Evolutionary conservation across 64 coral and sea anemone species (phyloP), one percentile per base, ranked within the genome.

Genomic region (Dendrophyllia cribrosa): DNA sequence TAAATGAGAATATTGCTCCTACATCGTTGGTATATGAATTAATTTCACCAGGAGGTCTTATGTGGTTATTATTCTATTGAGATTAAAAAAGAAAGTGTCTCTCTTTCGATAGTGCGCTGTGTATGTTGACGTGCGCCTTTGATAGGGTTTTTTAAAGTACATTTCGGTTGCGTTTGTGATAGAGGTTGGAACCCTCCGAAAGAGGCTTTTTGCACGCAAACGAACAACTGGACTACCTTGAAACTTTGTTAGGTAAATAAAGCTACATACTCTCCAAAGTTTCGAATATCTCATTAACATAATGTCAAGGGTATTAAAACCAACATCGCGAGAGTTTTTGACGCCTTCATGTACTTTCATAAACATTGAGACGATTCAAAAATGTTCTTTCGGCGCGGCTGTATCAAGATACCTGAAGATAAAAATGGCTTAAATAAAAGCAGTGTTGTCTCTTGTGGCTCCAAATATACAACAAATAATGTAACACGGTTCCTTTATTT

Each of bases 221-320:
- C 34, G 16, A 2, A 17, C 52, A 61, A 9, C 13, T 9, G 10
- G 7, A 62, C 55, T 59, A 80, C n/a, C 58, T 14, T 34, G 55
- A 60, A 44, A 25, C 56, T 80, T 44, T 61, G 58, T 61, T 80
- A 4, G 6, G 77, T 44, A 80, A 80, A 80, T 44, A 80, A 44
- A 45, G 15, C 17, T 45, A 44, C 58, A 80, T 15, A 21, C 51
- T 56, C 22, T 11, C 11, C 5, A 16, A 43, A 80, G 56, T 62
- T 62, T 60, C 25, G 11, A 15, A 80, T 80, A 19, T 9, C 24
- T 80, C 55, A 80, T 61, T 60, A 60, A 44, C 55, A 16, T 58
- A 44, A 43, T 51, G 5, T 62, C 55, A 24, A 56, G 56, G n/a
- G 20, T 51, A 58, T n/a, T 6, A 78, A 58, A 72, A 52, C 0